A percentile compares a stretch with the other conserved stretches of the same genome.
Evolutionary conservation across 2,888 invertebrate genomes (phyloP).

Genomic region (Coecobrya sp.): DNA sequence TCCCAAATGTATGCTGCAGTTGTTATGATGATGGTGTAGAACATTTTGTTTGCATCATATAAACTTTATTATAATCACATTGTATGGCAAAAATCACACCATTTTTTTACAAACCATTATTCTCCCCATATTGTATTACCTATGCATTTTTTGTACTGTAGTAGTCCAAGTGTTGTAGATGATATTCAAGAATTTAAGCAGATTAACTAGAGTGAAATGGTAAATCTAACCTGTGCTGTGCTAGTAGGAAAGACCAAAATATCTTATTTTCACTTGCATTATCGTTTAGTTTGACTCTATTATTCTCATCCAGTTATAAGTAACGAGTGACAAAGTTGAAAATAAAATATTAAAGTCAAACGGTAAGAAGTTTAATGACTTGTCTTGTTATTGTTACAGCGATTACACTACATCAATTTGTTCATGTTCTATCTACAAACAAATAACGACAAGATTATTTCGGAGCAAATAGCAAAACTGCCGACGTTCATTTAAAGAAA

Average conservation of each 20-base stretch:
- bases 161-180: too few relatives aligned
- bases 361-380: neutral
- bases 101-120: neutral
- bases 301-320: too few relatives aligned
- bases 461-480: neutral
- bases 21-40: neutral
- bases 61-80: conserved; percentile 49
- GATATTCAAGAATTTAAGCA: too few relatives aligned
- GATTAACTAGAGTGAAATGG: too few relatives aligned
- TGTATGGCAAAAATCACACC: conserved; percentile 18
- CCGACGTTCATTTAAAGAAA: conserved; percentile 6
- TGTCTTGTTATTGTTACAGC: neutral
- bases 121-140: neutral
- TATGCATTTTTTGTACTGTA: too few relatives aligned
- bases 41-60: conserved; percentile 47
- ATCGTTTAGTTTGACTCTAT: too few relatives aligned
- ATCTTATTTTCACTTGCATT: too few relatives aligned
- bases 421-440: conserved; percentile 52
- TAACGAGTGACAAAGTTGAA: too few relatives aligned
- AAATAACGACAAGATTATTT: neutral
- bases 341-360: neutral
- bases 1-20: neutral
- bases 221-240: neutral
- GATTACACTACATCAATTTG: neutral
- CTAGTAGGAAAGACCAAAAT: neutral